phyloP scores from a whole-genome alignment of 2,888 invertebrate species.

The Ectropis crepuscularia region DNA sequence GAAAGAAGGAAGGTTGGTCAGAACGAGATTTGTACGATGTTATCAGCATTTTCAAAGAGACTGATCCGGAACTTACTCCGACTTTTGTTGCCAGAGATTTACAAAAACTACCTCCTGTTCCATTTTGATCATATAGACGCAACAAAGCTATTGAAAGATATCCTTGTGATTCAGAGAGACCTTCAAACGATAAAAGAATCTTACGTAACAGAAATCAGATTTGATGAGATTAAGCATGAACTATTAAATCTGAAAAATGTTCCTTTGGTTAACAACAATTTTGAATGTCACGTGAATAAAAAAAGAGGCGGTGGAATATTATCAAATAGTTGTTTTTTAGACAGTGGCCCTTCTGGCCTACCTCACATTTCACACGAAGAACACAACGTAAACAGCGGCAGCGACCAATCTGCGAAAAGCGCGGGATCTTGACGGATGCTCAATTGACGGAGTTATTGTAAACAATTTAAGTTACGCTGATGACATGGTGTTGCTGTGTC shows the following conservation, averaged over 20 bases:
- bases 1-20: background rate
- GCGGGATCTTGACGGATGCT: too few relatives aligned
- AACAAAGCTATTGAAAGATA: too few relatives aligned
- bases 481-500: too few relatives aligned
- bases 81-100: background rate
- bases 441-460: too few relatives aligned
- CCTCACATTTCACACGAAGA: constrained; percentile 38
- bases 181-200: background rate
- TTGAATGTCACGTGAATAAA: background rate
- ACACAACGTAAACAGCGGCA: too few relatives aligned
- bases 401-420: too few relatives aligned
- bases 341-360: background rate
- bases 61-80: background rate
- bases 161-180: background rate
- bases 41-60: background rate
- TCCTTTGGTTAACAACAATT: background rate
- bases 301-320: background rate
- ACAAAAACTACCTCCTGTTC: background rate
- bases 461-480: too few relatives aligned
- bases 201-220: background rate
- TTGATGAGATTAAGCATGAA: background rate
- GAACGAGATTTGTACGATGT: background rate
- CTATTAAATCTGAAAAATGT: background rate
- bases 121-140: background rate
- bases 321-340: background rate